A percentile compares a stretch with the other conserved stretches of the same genome.
phyloP scores from a whole-genome alignment of 2,888 invertebrate genomes.

The Platycheirus albimanus region DNA sequence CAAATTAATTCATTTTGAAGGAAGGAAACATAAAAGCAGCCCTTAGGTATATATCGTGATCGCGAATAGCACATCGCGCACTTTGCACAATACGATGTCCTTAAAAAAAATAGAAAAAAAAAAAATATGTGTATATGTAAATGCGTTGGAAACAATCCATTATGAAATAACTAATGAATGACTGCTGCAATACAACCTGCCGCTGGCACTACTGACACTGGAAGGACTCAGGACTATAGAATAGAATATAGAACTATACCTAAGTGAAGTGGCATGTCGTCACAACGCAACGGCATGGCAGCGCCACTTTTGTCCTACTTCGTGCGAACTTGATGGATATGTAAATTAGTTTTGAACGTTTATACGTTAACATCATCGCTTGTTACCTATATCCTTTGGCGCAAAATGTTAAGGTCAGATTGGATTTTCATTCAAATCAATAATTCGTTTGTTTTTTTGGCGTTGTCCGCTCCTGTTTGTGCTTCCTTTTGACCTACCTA shows the following conservation, averaged over 20 bases:
- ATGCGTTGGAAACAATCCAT: slow-evolving; percentile 55
- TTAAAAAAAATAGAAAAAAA: too few relatives aligned
- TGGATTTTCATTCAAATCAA: slow-evolving; percentile 65
- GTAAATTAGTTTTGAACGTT: slow-evolving; percentile 54
- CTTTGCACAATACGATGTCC: slow-evolving; percentile 29
- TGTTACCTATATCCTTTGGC: slow-evolving; percentile 24
- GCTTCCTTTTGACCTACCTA: slow-evolving; percentile 23
- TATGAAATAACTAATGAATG: slow-evolving; percentile 70
- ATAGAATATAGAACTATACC: too few relatives aligned
- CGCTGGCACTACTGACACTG: background rate
- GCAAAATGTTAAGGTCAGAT: slow-evolving; percentile 70
- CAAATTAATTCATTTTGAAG: slow-evolving; percentile 44
- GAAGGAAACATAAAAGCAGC: background rate
- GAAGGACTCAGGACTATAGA: background rate
- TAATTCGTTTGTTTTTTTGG: slow-evolving; percentile 45
- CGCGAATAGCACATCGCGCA: too few relatives aligned
- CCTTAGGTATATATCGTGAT: slow-evolving; percentile 33
- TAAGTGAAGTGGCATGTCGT: background rate
- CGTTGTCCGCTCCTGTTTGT: background rate
- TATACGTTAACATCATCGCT: slow-evolving; percentile 35
- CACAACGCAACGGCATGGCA: slow-evolving; percentile 20
- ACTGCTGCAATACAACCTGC: slow-evolving; percentile 50
- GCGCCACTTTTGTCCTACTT: slow-evolving; percentile 51
- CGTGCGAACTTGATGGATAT: slow-evolving; percentile 68
- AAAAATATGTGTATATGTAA: too few relatives aligned